A percentile compares a stretch with the other conserved stretches of the same genome.
phyloP scores from a whole-genome alignment of 1,140 invertebrate species.

The Euura lappo region DNA sequence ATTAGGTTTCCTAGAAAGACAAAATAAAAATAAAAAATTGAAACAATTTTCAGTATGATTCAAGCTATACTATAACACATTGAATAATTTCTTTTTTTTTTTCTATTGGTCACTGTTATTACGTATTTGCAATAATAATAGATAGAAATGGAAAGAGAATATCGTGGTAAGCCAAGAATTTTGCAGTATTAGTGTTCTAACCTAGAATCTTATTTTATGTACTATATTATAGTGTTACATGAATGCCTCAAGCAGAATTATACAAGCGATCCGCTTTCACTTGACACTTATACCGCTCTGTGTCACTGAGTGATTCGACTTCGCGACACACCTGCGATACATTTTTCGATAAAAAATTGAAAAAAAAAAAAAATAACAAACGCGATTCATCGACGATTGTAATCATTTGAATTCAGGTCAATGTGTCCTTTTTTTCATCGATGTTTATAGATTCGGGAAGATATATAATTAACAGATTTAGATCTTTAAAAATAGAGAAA shows the following conservation, averaged over 20 bases:
- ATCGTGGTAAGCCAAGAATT: too few relatives aligned
- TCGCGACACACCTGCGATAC: not conserved
- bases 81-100: too few relatives aligned
- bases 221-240: not conserved
- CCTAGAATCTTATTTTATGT: not conserved
- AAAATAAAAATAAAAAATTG: too few relatives aligned
- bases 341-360: not conserved
- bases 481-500: too few relatives aligned
- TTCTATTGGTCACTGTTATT: too few relatives aligned
- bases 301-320: not conserved
- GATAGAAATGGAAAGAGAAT: too few relatives aligned
- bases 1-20: too few relatives aligned
- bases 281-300: not conserved
- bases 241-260: not conserved
- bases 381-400: not conserved
- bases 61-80: too few relatives aligned
- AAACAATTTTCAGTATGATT: too few relatives aligned
- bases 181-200: not conserved
- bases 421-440: not conserved
- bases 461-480: not conserved
- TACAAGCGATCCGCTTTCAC: constrained; percentile 6
- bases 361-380: not conserved
- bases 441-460: not conserved
- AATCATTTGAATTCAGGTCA: not conserved
- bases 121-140: too few relatives aligned